A percentile compares a stretch with the other conserved stretches of the same genome.
These are phyloP conservation scores for Lacerta bilineata DNA, from an alignment of 2,797 vertebrate genomes.

Conservation along the genomic window DNA sequence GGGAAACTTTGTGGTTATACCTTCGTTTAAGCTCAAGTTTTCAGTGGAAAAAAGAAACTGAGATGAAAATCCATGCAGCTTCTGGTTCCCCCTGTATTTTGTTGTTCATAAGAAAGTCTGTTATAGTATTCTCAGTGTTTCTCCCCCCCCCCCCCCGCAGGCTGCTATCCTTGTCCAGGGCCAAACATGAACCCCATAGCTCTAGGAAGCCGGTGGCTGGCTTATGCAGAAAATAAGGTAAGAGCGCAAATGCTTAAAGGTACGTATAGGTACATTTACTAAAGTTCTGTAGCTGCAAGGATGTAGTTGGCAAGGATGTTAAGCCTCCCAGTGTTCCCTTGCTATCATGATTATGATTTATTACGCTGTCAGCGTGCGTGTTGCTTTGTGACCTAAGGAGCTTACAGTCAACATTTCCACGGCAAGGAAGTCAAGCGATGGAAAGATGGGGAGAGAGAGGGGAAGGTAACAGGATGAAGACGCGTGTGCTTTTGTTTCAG, in stretches of 20 bases:
- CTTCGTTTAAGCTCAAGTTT: neutral
- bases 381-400: neutral
- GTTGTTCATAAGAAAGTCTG: neutral
- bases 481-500: neutral
- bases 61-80: neutral
- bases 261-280: neutral
- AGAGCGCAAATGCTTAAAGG: constrained; percentile 33
- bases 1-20: neutral
- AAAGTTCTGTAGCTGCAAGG: neutral
- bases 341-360: neutral
- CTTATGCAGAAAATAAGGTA: constrained; percentile 99
- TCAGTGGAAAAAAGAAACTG: neutral
- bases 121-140: constrained; percentile 68
- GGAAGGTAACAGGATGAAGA: neutral
- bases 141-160: constrained; percentile 79
- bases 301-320: neutral
- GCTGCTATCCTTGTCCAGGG: constrained; percentile 97
- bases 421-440: neutral
- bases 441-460: neutral
- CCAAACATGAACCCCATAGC: constrained; percentile 97
- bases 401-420: too few relatives aligned
- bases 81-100: neutral
- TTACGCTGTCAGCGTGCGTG: neutral
- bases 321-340: neutral
- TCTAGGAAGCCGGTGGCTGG: constrained; percentile 95